Evolutionary conservation across 2,113 vertebrate species (phyloP).

Genomic region (Merops nubicus): DNA sequence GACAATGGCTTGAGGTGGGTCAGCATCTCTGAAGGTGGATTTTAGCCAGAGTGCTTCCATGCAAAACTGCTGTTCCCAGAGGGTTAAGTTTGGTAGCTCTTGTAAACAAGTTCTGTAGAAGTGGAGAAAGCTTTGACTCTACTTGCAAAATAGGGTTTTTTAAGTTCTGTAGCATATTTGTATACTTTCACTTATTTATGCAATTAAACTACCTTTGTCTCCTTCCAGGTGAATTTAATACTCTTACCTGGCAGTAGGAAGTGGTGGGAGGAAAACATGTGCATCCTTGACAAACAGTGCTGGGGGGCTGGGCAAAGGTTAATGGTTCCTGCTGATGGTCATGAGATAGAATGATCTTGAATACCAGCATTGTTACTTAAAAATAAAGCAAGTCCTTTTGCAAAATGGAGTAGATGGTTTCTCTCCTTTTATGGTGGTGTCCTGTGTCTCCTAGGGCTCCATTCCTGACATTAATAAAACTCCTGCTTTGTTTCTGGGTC

Average conservation of each 20-base stretch:
- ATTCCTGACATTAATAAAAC: neutral
- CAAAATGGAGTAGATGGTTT: neutral
- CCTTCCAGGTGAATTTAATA: neutral
- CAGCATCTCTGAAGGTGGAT: neutral
- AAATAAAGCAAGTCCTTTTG: neutral
- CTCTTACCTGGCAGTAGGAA: neutral
- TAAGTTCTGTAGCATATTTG: neutral
- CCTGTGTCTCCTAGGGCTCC: neutral
- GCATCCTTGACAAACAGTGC: neutral
- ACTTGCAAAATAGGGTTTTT: neutral
- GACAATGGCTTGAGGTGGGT: neutral
- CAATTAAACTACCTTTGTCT: neutral
- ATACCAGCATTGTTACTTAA: neutral
- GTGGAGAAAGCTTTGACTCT: neutral
- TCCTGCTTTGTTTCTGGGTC: slow-evolving; percentile 9
- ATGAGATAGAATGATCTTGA: neutral
- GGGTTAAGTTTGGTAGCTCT: neutral
- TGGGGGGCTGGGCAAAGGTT: neutral
- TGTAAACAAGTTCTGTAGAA: neutral
- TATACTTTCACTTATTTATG: neutral
- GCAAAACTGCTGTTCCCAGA: neutral
- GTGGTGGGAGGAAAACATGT: neutral
- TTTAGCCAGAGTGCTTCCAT: neutral
- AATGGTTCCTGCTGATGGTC: neutral
- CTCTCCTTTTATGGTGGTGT: neutral